phyloP scores from a whole-genome alignment of 2,113 vertebrate species.

The Excalfactoria chinensis region DNA sequence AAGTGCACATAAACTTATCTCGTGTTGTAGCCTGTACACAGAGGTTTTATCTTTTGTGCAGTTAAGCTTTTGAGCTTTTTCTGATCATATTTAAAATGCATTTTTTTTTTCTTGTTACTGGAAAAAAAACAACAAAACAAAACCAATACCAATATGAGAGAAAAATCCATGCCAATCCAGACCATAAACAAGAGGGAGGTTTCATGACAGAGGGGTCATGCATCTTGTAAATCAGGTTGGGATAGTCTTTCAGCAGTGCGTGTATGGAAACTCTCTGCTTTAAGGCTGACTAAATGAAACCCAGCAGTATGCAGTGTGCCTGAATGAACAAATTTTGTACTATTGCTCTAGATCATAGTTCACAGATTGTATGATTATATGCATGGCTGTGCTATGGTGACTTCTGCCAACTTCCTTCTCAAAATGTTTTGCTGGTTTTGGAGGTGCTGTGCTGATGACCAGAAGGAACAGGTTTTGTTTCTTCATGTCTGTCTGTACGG shows the following conservation, averaged over 20 bases:
- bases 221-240: neutral
- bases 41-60: neutral
- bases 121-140: neutral
- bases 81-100: neutral
- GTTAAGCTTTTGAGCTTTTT: neutral
- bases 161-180: neutral
- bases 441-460: neutral
- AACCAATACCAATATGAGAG: neutral
- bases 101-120: neutral
- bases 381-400: neutral
- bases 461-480: conserved; percentile 16
- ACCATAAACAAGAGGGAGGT: neutral
- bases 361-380: neutral
- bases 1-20: neutral
- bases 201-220: neutral
- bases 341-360: neutral
- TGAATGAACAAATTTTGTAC: neutral
- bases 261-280: neutral
- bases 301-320: neutral
- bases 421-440: neutral
- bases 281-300: neutral
- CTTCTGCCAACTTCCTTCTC: neutral
- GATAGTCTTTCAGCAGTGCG: neutral
- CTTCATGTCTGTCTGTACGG: neutral
- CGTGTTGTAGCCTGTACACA: neutral